Conservation (phyloP, 1,140 invertebrate genomes). For the Streblospio benedicti region DNA sequence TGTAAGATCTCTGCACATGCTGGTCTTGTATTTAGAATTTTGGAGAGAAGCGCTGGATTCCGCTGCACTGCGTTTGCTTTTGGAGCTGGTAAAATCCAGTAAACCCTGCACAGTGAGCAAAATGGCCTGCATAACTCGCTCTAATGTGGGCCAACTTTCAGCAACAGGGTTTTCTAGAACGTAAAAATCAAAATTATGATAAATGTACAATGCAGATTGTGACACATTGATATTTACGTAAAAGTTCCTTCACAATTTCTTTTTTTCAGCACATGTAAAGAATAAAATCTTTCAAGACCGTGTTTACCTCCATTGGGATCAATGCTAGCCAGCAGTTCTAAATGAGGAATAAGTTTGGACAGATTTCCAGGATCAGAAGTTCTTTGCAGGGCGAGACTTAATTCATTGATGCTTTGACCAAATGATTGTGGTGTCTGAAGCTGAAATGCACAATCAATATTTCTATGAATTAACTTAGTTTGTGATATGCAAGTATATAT, state of each 20-base stretch:
- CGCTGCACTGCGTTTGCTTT: conserved; percentile 55
- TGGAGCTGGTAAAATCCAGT: conserved; percentile 64
- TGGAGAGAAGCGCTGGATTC: conserved; percentile 50
- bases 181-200: neutral
- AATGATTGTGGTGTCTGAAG: conserved; percentile 62
- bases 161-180: conserved; percentile 56
- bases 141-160: conserved; percentile 55
- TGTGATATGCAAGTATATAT: neutral
- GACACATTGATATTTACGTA: neutral
- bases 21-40: conserved; percentile 78
- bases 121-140: conserved; percentile 68
- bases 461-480: conserved; percentile 3
- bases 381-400: conserved; percentile 82
- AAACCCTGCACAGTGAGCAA: conserved; percentile 72
- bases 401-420: conserved; percentile 61
- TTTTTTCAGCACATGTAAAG: neutral
- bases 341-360: conserved; percentile 55
- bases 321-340: conserved; percentile 77
- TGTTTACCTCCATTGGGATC: conserved; percentile 51
- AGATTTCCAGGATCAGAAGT: conserved; percentile 82
- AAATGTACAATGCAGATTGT: neutral
- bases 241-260: neutral
- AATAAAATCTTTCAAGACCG: neutral
- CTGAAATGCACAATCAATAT: no score
- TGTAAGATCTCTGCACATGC: conserved; percentile 77